Evolutionary conservation across 1,140 invertebrate genomes (phyloP), one percentile per base, ranked within the genome.

Genomic region (Aphidius ervi): DNA sequence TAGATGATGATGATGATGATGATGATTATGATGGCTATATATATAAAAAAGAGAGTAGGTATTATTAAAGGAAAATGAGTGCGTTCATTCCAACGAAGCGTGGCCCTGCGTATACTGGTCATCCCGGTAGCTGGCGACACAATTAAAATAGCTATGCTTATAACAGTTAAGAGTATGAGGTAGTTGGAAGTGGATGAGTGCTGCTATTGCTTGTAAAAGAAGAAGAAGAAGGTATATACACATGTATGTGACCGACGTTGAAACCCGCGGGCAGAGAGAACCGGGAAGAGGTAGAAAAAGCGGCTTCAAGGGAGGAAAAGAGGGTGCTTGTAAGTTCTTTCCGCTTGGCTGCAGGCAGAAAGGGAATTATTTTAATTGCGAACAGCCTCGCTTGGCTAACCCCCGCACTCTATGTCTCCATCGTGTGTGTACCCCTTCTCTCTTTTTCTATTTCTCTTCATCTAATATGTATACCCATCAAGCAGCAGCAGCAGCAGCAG

Each of bases 361-460:
- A 80, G 78, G 77, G 78, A 80, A 80, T 80, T 80, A 80, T 80
- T 80, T 80, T 80, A 80, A 80, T 80, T 79, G 77, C 78, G 77
- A 77, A 75, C 76, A 78, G 74, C 74, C 74, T 74, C 74, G 76
- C 71, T 76, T 73, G 72, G 75, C 76, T 75, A 74, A 31, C 70
- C 65, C 74, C 68, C 65, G 63, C 67, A 54, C 59, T 46, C 43
- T 40, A 43, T 56, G 46, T 67, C 62, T 64, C 63, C 59, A 46
- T 63, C 64, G 63, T 70, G 65, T 61, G 58, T 69, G 64, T 66
- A 63, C 69, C 67, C 67, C 58, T 53, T 46, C 65, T 48, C 58
- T 43, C 59, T 54, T 55, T 60, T 61, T 54, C 63, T 63, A 48
- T 62, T 42, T 47, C 58, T 62, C 56, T 50, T 61, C 40, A 50